phyloP scores from a whole-genome alignment of 2,888 invertebrate species.

The Aricia artaxerxes region DNA sequence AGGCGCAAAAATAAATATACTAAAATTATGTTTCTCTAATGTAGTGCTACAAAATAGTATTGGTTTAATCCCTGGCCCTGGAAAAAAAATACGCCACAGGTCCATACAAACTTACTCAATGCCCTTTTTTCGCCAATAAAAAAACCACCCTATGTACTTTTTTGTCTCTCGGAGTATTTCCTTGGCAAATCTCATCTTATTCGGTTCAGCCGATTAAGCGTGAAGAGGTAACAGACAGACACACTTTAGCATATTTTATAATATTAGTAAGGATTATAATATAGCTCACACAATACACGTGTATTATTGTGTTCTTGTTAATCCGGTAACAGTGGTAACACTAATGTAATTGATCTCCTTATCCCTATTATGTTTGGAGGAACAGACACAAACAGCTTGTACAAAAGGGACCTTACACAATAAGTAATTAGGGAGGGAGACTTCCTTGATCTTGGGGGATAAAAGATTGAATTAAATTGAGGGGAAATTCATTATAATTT shows the following conservation, averaged over 20 bases:
- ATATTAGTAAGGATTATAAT: too few relatives aligned
- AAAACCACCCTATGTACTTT: too few relatives aligned
- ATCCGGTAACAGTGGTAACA: constrained; percentile 2
- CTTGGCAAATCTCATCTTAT: background rate
- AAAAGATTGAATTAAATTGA: background rate
- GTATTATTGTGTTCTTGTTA: background rate
- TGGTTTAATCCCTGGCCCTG: too few relatives aligned
- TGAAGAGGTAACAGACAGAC: too few relatives aligned
- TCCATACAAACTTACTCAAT: too few relatives aligned
- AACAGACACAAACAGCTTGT: background rate
- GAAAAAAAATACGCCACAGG: too few relatives aligned
- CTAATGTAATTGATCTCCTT: background rate
- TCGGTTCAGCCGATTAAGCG: too few relatives aligned
- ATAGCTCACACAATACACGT: background rate
- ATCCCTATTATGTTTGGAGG: background rate
- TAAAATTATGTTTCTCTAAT: too few relatives aligned
- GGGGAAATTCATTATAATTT: background rate
- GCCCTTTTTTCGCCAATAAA: too few relatives aligned
- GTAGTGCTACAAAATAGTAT: too few relatives aligned
- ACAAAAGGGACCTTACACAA: background rate
- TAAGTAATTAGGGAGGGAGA: background rate
- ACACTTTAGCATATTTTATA: too few relatives aligned
- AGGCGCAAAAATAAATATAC: too few relatives aligned
- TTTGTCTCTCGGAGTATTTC: background rate
- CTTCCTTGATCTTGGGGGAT: background rate